Percentiles rank a stretch among this genome's conserved stretches.
These are phyloP conservation scores for Anolis apletophallus DNA, from an alignment of 2,797 vertebrate genomes.

Conservation along the genomic window DNA sequence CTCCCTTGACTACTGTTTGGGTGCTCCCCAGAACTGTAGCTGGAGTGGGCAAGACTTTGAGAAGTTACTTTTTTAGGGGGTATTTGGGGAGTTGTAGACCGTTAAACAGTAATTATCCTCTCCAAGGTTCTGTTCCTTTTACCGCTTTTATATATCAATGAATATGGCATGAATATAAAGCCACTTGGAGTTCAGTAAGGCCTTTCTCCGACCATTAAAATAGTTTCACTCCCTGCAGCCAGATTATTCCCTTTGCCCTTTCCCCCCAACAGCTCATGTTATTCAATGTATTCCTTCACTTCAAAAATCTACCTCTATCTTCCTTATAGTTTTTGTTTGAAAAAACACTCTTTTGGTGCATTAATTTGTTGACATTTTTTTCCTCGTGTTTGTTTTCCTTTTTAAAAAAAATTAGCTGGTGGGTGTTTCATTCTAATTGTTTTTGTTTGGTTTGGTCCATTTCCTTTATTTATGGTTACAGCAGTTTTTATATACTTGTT, in stretches of 20 bases:
- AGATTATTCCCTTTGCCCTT: neutral
- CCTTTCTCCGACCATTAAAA: neutral
- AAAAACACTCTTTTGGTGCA: neutral
- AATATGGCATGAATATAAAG: neutral
- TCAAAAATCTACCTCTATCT: conserved; percentile 44
- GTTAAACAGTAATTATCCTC: neutral
- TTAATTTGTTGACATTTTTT: conserved; percentile 17
- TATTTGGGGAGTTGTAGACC: neutral
- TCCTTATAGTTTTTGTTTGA: neutral
- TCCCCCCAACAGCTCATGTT: neutral
- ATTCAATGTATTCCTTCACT: conserved; percentile 10
- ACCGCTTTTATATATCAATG: neutral
- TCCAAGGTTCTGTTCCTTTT: neutral
- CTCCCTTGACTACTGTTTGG: neutral
- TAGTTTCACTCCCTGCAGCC: neutral
- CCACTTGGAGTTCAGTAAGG: neutral
- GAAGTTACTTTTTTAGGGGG: too few species aligned
- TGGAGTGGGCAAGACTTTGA: too few species aligned
- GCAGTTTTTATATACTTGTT: conserved; percentile 28
- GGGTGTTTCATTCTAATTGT: neutral
- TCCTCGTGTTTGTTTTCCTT: neutral
- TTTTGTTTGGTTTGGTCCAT: conserved; percentile 5
- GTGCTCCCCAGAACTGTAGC: neutral
- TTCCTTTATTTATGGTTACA: conserved; percentile 33
- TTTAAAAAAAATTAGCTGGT: conserved; percentile 9